Evolutionary conservation across 2,888 invertebrate species (phyloP), one percentile per base, ranked within the genome.

Genomic region (Drosophila aldrichi): DNA sequence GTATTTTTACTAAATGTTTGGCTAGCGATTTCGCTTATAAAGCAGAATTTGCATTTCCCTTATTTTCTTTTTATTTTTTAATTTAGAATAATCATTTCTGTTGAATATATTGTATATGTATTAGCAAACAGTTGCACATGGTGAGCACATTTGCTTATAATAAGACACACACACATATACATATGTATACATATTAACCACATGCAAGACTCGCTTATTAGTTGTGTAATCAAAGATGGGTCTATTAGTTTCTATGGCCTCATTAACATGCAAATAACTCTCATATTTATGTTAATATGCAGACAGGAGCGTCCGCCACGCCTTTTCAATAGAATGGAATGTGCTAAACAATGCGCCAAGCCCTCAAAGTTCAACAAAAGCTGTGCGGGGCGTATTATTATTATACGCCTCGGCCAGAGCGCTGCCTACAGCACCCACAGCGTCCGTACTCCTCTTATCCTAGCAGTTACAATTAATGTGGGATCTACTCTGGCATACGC

Each of bases 221-320:
- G 77, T 72, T 79, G 72, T 79, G 74, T 83, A 83, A 86, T 79
- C 71, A 79, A 79, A 82, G 65, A 70, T 57, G 55, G 69, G 73
- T 65, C 65, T 80, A 73, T 76, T 78, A 72, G 65, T 78, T 80
- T 67, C 58, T 64, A 68, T 82, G 63, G 51, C 43, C 81, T 86
- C 76, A 86, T 83, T 86, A 86, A 83, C 70, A 86, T 86, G 81
- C 75, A 71, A 83, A 86, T 83, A 77, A 62, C 68, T 72, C 49
- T 55, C 67, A 56, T 62, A 79, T 63, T 86, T 73, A 82, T 81
- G 66, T 49, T 77, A 71, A 77, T 86, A 72, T 18, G 58, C 62
- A 77, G 72, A 63, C 73, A 74, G 74, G 46, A 44, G 64, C 54
- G 66, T 43, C 65, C 20, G 64, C 29, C 71, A 67, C 77, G 49